Percentiles rank a stretch among this genome's conserved stretches.
Evolutionary conservation across 2,888 invertebrate species (phyloP).

Genomic region (Achlya flavicornis): DNA sequence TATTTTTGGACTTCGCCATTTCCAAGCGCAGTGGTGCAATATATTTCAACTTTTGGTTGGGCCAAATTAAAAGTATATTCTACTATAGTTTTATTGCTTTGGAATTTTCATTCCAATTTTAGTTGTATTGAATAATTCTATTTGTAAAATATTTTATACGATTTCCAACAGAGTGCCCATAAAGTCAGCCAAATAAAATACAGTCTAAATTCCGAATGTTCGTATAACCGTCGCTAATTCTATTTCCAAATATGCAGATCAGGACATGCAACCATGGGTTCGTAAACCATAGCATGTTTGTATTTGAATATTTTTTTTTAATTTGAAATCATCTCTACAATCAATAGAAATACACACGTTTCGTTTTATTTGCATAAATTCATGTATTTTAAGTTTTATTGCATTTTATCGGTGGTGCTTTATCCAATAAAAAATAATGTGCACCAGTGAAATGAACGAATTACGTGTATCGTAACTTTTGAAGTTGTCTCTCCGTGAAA

Average conservation of each 20-base stretch:
- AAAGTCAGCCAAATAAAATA: background rate
- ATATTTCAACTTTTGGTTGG: no score
- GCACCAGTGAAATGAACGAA: no score
- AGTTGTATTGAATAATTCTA: background rate
- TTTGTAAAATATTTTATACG: background rate
- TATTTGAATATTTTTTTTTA: background rate
- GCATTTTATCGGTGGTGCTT: no score
- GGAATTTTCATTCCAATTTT: background rate
- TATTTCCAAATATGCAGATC: slow-evolving; percentile 27
- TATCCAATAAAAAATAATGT: no score
- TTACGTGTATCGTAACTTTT: no score
- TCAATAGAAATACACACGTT: no score
- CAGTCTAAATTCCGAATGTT: slow-evolving; percentile 26
- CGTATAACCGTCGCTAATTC: slow-evolving; percentile 26
- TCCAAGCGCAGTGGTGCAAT: no score
- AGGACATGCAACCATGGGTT: background rate
- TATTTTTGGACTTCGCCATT: no score
- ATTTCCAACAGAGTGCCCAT: background rate
- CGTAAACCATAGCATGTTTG: background rate
- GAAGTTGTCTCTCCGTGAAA: no score
- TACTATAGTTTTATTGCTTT: background rate
- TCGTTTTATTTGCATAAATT: no score
- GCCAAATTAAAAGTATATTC: background rate
- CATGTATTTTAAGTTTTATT: no score
- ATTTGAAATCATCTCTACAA: no score